Evolutionary conservation across 2,888 invertebrate species (phyloP), one percentile per base, ranked within the genome.

Genomic region (Peribatodes rhomboidaria): DNA sequence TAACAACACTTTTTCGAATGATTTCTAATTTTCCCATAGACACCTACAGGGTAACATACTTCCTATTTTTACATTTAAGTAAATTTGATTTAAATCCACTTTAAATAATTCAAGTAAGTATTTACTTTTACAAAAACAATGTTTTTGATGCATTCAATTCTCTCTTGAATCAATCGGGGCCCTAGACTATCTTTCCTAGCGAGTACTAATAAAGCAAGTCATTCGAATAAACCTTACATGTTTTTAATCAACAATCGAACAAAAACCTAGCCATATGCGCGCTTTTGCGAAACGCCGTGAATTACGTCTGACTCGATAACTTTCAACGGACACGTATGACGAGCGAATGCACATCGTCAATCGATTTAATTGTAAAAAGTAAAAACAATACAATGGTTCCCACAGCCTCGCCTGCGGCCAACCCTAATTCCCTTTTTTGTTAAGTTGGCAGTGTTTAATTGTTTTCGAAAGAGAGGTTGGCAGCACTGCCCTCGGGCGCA

Each of bases 391-490:
- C 73, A 67, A 65, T 64, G 68, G 86, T 89, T 89, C 88, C 89
- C 89, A 89, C 87, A 86, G 74, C 80, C 87, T 79, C 86, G 86
- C 90, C 87, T 84, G 83, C 75, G 84, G 86, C 84, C 77, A 73
- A 68, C 79, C 81, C 78, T 59, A 57, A 69, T 65, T 68, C 67
- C 74, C 72, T 73, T 79, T 82, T 78, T 79, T 81, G 82, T 83
- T 77, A 73, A 64, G 81, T 85, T 81, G 84, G 47, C 82, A 78
- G 78, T 79, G 80, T 79, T 82, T 90, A 90, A 91, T 92, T 91
- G 91, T 92, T 92, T 88, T 87, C 78, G 80, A 86, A 85, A 80
- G 86, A 90, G 90, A 90, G 90, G 89, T 80, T 82, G 86, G 84
- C 82, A 79, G 85, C 76, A 75, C 77, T 76, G 87, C 90, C 91